Evolutionary conservation across 2,113 vertebrate genomes (phyloP).

Genomic region (Rhipidura dahli): DNA sequence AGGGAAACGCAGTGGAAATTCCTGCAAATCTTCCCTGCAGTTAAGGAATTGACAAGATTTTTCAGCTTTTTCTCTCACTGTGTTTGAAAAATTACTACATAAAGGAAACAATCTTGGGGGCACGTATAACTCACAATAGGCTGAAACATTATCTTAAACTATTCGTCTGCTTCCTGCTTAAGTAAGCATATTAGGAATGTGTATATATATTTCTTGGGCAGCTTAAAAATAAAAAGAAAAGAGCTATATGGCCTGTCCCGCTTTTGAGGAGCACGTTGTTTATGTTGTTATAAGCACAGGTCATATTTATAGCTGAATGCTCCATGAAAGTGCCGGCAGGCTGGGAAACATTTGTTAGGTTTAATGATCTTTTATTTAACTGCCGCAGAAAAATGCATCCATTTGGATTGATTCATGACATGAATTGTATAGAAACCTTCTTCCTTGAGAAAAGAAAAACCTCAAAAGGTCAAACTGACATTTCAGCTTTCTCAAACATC

Average conservation of each 20-base stretch:
- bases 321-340: background rate
- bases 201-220: slow-evolving; percentile 36
- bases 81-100: slow-evolving; percentile 30
- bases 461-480: slow-evolving; percentile 27
- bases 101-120: slow-evolving; percentile 29
- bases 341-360: slow-evolving; percentile 41
- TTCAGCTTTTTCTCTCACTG: slow-evolving; percentile 24
- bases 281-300: slow-evolving; percentile 24
- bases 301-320: slow-evolving; percentile 15
- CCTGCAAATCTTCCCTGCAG: slow-evolving; percentile 26
- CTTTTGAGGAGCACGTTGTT: slow-evolving; percentile 23
- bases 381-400: slow-evolving; percentile 14
- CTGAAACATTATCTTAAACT: slow-evolving; percentile 59
- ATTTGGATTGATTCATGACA: slow-evolving; percentile 34
- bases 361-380: slow-evolving; percentile 42
- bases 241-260: background rate
- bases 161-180: slow-evolving; percentile 60
- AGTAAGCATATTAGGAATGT: slow-evolving; percentile 57
- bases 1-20: background rate
- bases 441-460: slow-evolving; percentile 4
- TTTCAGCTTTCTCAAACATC: background rate
- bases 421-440: slow-evolving; percentile 10
- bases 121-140: slow-evolving; percentile 36
- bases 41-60: slow-evolving; percentile 50
- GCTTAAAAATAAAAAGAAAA: slow-evolving; percentile 39